Base-by-base conservation (phyloP, 2,113 vertebrate species). In the Orthonyx spaldingii region DNA sequence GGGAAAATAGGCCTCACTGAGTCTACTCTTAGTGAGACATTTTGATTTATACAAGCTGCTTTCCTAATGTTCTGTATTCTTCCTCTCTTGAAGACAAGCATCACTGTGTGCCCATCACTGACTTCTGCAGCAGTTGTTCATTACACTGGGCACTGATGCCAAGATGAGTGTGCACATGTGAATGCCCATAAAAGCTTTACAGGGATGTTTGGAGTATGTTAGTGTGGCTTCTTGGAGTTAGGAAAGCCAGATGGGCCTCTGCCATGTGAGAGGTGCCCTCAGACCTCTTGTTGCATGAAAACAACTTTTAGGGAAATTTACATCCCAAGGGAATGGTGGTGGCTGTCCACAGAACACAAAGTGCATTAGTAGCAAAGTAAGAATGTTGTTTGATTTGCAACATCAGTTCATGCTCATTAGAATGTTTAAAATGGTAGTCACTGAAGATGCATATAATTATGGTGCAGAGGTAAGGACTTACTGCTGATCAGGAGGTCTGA, bases 161-260 rank as follows among this genome's bases (percentile, higher is more conserved):
- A 56, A 27, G 61, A 35, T 35, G 0, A 53, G 37, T 5, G 2
- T 74, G 65, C 11, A 17, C 0, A 0, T 61, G 52, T 61, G 44
- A 83, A 52, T 47, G 32, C 17, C 7, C 2, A 4, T 42, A 63
- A 68, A 60, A 81, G 24, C 49, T 55, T 56, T 41, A 41, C 2
- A 15, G 39, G 23, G 6, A 18, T 3, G 6, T 33, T 23, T 32
- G 20, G 10, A 1, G 1, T 33, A 7, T 8, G 1, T 60, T 56
- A 37, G 16, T 6, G 0, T 64, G n/a, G 46, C 26, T 42, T 53
- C 66, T 26, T 42, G 59, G 68, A 60, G 27, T 49, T 65, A 30
- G 61, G 21, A 33, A 39, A 83, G 42, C 37, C 16, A 26, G 28
- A 30, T 1, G 7, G 32, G 47, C 42, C 52, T 56, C 22, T 88